These are phyloP conservation scores for Rhagium mordax DNA, from an alignment of 2,888 invertebrate species.

Conservation along the genomic window DNA sequence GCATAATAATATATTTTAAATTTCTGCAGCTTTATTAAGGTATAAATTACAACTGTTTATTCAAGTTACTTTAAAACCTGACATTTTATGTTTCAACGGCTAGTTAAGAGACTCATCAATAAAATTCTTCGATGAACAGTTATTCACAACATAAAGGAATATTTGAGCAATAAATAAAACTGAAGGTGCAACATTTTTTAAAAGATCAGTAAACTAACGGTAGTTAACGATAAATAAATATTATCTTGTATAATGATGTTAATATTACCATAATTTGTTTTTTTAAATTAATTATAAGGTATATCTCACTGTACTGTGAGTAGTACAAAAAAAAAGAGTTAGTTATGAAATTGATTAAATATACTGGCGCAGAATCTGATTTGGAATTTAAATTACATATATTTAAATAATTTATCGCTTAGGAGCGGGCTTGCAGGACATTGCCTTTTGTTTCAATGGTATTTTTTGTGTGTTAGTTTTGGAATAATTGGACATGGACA, in stretches of 20 bases:
- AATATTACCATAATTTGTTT: background rate
- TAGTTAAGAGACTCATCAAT: background rate
- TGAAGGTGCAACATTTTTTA: constrained; percentile 2
- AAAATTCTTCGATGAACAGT: constrained; percentile 2
- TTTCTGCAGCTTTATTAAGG: too few relatives aligned
- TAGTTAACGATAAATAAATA: background rate
- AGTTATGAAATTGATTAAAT: background rate
- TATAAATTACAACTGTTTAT: constrained; percentile 15
- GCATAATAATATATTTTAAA: too few relatives aligned
- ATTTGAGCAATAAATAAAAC: constrained; percentile 11
- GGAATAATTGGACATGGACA: background rate
- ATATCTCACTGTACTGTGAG: background rate
- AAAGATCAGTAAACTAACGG: constrained; percentile 7
- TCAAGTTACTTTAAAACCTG: background rate
- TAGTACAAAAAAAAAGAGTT: background rate
- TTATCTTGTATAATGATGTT: background rate
- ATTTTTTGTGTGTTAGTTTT: background rate
- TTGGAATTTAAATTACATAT: constrained; percentile 16
- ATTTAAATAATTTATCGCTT: constrained; percentile 17
- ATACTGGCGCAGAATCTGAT: background rate
- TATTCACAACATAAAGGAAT: background rate
- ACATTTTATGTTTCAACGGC: background rate
- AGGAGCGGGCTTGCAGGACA: constrained; percentile 6
- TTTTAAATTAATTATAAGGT: background rate
- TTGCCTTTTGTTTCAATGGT: constrained; percentile 9